Conservation (phyloP, 2,797 vertebrate genomes). For the Falco berigora region DNA sequence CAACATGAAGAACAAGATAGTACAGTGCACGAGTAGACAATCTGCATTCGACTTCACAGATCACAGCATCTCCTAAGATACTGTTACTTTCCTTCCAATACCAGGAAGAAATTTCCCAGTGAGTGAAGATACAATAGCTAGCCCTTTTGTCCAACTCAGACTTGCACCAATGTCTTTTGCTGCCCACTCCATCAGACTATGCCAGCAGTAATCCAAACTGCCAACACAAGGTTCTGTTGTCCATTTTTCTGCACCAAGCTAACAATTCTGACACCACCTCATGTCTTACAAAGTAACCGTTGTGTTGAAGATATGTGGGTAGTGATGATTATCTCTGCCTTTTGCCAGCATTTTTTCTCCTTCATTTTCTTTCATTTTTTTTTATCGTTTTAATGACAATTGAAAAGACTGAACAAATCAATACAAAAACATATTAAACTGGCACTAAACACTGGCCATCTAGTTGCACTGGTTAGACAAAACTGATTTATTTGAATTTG, state of each 20-base stretch:
- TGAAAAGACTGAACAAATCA: neutral
- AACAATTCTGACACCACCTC: neutral
- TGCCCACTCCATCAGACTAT: neutral
- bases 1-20: neutral
- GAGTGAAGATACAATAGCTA: neutral
- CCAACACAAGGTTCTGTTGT: neutral
- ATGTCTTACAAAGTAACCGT: fast-evolving
- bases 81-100: neutral
- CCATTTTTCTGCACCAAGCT: neutral
- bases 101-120: neutral
- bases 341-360: neutral
- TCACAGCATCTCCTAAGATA: neutral
- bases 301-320: neutral
- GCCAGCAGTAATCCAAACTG: neutral
- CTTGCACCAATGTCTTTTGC: neutral
- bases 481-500: neutral
- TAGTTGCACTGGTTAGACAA: neutral
- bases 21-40: neutral
- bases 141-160: neutral
- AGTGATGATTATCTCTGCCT: neutral
- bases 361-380: neutral
- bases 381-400: neutral
- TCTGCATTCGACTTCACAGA: neutral
- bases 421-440: neutral
- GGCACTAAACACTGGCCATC: neutral